Conservation (phyloP, 2,113 vertebrate genomes). For the Pholis gunnellus region DNA sequence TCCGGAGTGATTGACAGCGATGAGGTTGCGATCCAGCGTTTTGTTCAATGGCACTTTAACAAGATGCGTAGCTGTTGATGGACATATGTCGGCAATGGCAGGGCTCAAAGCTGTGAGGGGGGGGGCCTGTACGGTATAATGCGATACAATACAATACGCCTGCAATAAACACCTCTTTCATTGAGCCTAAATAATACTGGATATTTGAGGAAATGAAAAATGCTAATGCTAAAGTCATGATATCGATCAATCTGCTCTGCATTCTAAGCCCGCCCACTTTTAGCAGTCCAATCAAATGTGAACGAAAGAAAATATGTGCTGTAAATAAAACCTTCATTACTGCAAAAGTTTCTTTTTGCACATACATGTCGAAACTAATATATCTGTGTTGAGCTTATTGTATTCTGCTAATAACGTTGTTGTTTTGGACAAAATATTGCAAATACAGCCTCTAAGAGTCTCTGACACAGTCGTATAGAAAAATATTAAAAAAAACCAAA, state of each 20-base stretch:
- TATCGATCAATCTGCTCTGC: no score
- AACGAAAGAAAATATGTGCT: background rate
- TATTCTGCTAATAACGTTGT: background rate
- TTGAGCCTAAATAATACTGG: background rate
- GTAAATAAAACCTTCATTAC: background rate
- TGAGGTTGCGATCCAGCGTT: constrained; percentile 18
- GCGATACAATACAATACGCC: background rate
- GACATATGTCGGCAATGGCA: background rate
- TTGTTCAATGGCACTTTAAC: constrained; percentile 38
- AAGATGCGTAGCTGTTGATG: constrained; percentile 26
- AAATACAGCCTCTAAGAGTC: background rate
- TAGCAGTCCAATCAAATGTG: no score
- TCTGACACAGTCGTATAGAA: background rate
- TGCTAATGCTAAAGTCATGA: no score
- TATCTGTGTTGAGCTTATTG: background rate
- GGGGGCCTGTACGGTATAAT: background rate
- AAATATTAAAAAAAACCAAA: background rate
- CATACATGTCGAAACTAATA: background rate
- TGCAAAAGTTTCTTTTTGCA: background rate
- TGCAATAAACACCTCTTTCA: background rate
- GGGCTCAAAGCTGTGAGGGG: background rate
- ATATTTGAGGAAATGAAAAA: background rate
- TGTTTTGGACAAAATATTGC: background rate
- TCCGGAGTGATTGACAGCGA: constrained; percentile 23
- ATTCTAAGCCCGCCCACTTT: no score